Evolutionary conservation across 2,113 vertebrate species (phyloP).

Genomic region (Camelus bactrianus): DNA sequence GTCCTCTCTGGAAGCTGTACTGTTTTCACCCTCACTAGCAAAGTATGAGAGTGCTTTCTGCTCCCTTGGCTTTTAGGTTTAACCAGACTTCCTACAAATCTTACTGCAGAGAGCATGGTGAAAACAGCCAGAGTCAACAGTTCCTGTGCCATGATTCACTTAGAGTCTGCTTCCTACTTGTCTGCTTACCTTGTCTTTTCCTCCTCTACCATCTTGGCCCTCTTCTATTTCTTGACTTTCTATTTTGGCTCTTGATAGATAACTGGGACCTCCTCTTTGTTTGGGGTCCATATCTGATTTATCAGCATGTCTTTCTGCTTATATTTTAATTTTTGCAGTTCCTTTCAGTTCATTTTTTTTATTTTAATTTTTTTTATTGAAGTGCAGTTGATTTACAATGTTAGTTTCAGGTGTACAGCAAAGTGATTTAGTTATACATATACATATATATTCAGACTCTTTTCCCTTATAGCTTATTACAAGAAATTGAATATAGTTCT

Average conservation of each 20-base stretch:
- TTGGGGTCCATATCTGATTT: neutral
- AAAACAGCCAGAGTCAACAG: neutral
- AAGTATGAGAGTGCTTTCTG: neutral
- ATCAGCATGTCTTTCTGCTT: slow-evolving; percentile 16
- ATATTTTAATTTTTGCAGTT: slow-evolving; percentile 16
- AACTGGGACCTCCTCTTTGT: neutral
- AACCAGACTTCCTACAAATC: slow-evolving; percentile 1
- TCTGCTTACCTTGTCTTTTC: neutral
- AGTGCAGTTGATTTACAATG: too few species aligned
- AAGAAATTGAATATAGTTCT: too few species aligned
- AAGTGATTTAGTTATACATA: too few species aligned
- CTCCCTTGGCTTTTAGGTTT: neutral
- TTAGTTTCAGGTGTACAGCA: too few species aligned
- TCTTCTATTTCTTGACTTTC: neutral
- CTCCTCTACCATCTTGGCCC: neutral
- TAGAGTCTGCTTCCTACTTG: neutral
- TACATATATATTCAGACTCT: too few species aligned
- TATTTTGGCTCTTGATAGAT: slow-evolving; percentile 23
- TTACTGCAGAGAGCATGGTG: neutral
- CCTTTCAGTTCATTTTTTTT: neutral
- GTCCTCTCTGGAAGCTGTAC: neutral
- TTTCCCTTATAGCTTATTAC: too few species aligned
- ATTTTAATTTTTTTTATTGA: too few species aligned
- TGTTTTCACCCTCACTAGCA: neutral
- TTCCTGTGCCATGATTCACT: neutral